Base-by-base conservation (phyloP, 2,888 invertebrate species). In the Polietes domitor region DNA sequence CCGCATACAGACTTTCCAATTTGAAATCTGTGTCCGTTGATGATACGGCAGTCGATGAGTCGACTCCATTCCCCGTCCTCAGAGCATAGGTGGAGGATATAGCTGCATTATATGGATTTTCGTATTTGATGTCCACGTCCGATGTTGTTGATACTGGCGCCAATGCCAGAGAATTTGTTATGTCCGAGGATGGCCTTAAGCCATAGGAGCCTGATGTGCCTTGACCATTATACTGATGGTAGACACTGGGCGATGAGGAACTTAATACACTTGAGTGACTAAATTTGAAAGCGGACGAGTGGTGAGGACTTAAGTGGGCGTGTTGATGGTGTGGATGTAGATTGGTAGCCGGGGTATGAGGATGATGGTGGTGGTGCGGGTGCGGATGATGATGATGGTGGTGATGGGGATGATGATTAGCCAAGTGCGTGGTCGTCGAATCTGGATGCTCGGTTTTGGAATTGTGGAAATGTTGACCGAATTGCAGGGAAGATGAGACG, bases 381-480 rank as follows among this genome's bases (percentile, higher is more conserved):
- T 88, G 88, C 43, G 76, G 41, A 4, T 73, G 71, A 80, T 82
- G 81, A 74, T 83, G 65, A 63, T 43, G 83, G 9, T 74, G 76
- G 43, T 65, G 88, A 0, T 86, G 86, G 12, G 87, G 85, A 7
- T 88, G 89, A 21, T 89, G 87, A 43, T 82, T 81, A 17, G 83
- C 83, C 32, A 86, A 37, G 76, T 86, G 86, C 37, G 90, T 89
- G 63, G 92, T 92, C 17, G 92, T 92, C n/a, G 92, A 92, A 87
- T 92, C 92, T 50, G 92, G 92, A 87, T 92, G 90, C 86, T 92
- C 92, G 41, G 90, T 88, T 87, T 92, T 91, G 5, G 90, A 90
- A 77, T 89, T 91, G 65, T 89, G 88, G 73, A 88, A 89, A 77
- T 88, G 87, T 71, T 89, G 89, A n/a, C 87, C 84, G 63, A 87